These are phyloP conservation scores for Bombus sylvicola DNA, from an alignment of 1,140 invertebrate genomes.

Conservation along the genomic window DNA sequence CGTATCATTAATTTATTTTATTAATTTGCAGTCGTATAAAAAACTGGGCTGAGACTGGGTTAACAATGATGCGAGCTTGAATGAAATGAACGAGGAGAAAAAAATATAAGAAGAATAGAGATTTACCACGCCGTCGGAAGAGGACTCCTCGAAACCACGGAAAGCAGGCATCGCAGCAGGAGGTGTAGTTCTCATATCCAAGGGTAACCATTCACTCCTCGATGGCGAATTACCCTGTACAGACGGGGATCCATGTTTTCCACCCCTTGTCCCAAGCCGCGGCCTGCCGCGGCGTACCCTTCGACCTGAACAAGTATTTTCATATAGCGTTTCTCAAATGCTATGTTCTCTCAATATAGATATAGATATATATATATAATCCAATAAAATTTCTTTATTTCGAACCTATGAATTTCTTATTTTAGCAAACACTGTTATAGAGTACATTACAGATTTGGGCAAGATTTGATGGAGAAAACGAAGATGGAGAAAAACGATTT, in stretches of 20 bases:
- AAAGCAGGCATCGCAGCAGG: conserved; percentile 78
- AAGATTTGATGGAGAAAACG: no score
- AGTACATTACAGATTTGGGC: neutral
- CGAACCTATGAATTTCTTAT: neutral
- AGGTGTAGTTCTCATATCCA: conserved; percentile 82
- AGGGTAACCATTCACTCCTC: conserved; percentile 78
- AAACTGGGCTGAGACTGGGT: no score
- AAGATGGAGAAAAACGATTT: no score
- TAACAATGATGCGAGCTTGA: no score
- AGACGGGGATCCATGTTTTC: conserved; percentile 75
- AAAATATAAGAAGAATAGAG: neutral
- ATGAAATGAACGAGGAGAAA: no score
- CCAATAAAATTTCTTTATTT: neutral
- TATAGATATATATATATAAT: neutral
- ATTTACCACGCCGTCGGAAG: conserved; percentile 80
- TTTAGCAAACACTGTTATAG: neutral
- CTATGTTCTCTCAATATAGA: neutral
- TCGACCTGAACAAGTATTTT: conserved; percentile 64
- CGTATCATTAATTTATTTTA: no score
- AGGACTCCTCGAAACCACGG: conserved; percentile 79
- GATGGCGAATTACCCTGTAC: conserved; percentile 77
- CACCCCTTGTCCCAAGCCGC: conserved; percentile 79
- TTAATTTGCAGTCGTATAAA: no score
- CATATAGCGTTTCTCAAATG: neutral
- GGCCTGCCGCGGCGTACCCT: conserved; percentile 81